Evolutionary conservation across 2,888 invertebrate genomes (phyloP).

Genomic region (Agrypnus murinus): DNA sequence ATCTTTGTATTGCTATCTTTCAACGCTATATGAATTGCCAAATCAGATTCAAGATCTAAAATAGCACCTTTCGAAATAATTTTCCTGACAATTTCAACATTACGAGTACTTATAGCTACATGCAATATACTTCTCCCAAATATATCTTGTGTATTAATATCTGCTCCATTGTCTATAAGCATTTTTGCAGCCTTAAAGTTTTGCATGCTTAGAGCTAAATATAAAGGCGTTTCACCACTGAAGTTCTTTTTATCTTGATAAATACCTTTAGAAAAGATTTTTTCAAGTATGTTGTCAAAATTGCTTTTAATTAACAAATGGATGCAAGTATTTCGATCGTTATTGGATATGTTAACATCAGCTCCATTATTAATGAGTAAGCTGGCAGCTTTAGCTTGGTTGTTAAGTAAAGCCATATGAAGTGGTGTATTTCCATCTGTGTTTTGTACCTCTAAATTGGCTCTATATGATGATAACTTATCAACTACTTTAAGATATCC

Average conservation of each 20-base stretch:
- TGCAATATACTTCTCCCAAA: background rate
- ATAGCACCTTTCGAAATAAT: no score
- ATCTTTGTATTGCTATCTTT: no score
- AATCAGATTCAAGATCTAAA: no score
- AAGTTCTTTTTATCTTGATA: no score
- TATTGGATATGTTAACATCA: background rate
- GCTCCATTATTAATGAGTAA: conserved; percentile 1
- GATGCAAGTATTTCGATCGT: background rate
- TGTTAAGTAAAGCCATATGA: background rate
- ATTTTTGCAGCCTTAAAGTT: background rate
- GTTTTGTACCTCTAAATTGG: conserved; percentile 1
- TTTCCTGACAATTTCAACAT: background rate
- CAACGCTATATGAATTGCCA: no score
- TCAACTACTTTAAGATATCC: no score
- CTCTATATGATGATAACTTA: no score
- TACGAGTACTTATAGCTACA: background rate
- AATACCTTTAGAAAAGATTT: no score
- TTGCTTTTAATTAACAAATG: no score
- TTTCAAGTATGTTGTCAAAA: no score
- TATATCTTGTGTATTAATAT: background rate
- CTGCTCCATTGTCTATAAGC: background rate
- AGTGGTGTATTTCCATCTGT: conserved; percentile 3
- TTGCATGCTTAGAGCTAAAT: background rate
- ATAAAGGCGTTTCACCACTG: no score
- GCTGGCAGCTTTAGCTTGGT: background rate